Evolutionary conservation across 2,113 vertebrate species (phyloP).

Genomic region (Prochilodus magdalenae): DNA sequence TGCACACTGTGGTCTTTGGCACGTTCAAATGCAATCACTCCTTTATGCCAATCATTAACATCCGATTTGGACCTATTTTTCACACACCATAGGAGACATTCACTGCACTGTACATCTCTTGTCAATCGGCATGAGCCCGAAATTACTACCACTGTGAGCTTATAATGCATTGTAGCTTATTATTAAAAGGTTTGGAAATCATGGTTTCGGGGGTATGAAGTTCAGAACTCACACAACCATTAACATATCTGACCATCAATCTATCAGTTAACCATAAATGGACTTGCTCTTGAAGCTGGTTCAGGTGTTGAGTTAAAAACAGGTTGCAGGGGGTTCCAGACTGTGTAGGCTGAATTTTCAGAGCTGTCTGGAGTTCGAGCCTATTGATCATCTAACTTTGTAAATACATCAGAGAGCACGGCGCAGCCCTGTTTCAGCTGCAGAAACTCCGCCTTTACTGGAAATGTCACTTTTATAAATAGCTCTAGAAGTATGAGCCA

Average conservation of each 20-base stretch:
- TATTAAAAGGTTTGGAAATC: too few relatives aligned
- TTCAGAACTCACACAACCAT: not conserved
- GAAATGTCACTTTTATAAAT: slow-evolving; percentile 49
- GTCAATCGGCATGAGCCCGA: too few relatives aligned
- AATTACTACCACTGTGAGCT: too few relatives aligned
- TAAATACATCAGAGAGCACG: not conserved
- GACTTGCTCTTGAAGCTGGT: not conserved
- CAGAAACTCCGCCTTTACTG: slow-evolving; percentile 20
- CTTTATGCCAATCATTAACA: too few relatives aligned
- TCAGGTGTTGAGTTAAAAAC: not conserved
- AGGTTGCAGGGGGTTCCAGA: not conserved
- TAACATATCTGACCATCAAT: not conserved
- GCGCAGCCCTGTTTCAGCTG: slow-evolving; percentile 25
- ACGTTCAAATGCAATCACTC: too few relatives aligned
- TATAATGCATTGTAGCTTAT: too few relatives aligned
- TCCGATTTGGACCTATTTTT: too few relatives aligned
- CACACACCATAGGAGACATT: too few relatives aligned
- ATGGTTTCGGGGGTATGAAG: too few relatives aligned
- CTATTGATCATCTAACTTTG: slow-evolving; percentile 40
- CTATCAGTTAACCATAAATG: not conserved
- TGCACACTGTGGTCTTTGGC: too few relatives aligned
- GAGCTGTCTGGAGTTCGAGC: slow-evolving; percentile 1
- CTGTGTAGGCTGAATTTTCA: slow-evolving; percentile 12
- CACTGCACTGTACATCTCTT: too few relatives aligned
- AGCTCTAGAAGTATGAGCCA: slow-evolving; percentile 26